Percentiles rank a stretch among this genome's conserved stretches.
These are phyloP conservation scores for Trachymyrmex septentrionalis DNA, from an alignment of 1,140 invertebrate genomes.

Conservation along the genomic window DNA sequence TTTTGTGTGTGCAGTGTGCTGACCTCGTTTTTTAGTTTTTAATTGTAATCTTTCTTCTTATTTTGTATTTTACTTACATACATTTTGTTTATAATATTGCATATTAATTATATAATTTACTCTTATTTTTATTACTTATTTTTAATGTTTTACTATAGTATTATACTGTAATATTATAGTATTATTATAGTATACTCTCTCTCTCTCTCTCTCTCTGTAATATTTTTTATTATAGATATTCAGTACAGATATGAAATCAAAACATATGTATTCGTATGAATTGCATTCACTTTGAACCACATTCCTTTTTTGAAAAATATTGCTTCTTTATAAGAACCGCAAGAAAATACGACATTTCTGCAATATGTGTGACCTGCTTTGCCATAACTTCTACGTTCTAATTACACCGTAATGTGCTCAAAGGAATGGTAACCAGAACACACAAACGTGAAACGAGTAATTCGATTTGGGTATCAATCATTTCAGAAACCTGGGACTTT, in stretches of 20 bases:
- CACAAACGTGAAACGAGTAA: constrained; percentile 15
- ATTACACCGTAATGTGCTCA: constrained; percentile 21
- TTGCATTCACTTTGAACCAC: background rate
- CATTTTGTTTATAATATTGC: too few species aligned
- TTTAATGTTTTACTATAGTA: background rate
- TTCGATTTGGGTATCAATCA: constrained; percentile 15
- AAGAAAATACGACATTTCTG: background rate
- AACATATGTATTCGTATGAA: too few species aligned
- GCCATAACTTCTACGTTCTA: constrained; percentile 11
- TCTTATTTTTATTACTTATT: background rate
- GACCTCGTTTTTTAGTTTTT: too few species aligned
- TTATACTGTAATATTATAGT: too few species aligned
- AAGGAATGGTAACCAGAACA: constrained; percentile 1
- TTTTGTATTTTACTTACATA: too few species aligned
- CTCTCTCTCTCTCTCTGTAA: too few species aligned
- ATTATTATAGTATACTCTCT: too few species aligned
- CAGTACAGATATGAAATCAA: background rate
- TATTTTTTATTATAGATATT: background rate
- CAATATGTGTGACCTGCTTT: constrained; percentile 26
- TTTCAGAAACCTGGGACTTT: background rate
- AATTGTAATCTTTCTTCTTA: too few species aligned
- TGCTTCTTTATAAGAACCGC: background rate
- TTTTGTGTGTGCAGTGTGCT: too few species aligned
- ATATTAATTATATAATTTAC: too few species aligned
- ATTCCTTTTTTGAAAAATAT: background rate